Evolutionary conservation across 2,797 vertebrate genomes (phyloP).

Genomic region (Discoglossus pictus): DNA sequence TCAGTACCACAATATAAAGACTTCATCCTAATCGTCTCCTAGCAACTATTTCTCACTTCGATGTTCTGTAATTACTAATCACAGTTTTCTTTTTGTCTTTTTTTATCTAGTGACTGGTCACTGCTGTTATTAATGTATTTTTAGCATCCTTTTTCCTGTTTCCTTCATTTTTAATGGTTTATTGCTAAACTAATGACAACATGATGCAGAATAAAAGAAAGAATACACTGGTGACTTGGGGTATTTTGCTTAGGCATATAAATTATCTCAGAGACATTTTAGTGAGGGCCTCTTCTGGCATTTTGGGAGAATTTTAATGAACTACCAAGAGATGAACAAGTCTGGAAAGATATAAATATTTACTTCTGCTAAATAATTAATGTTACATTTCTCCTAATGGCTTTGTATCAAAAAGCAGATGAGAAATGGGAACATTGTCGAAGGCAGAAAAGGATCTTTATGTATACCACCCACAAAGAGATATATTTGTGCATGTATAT

Average conservation of each 20-base stretch:
- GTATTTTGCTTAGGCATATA: conserved; percentile 13
- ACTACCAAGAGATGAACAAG: conserved; percentile 2
- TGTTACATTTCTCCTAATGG: conserved; percentile 21
- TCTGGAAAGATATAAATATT: conserved; percentile 39
- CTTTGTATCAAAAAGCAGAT: conserved; percentile 6
- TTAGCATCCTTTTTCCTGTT: neutral
- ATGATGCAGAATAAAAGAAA: neutral
- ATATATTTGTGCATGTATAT: no score
- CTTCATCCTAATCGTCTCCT: conserved; percentile 50
- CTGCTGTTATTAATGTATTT: neutral
- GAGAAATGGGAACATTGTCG: conserved; percentile 5
- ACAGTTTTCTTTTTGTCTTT: neutral
- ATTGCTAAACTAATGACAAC: conserved; percentile 7
- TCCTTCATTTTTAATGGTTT: conserved; percentile 12
- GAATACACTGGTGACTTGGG: neutral
- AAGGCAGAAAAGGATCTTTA: neutral
- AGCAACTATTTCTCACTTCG: conserved; percentile 63
- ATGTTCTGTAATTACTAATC: conserved; percentile 24
- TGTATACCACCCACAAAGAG: neutral
- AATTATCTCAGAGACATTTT: conserved; percentile 26
- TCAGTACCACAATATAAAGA: neutral
- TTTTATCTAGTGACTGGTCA: conserved; percentile 29
- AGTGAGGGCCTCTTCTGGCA: neutral
- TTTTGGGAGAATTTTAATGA: conserved; percentile 25
- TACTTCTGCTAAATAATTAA: conserved; percentile 30